These are phyloP conservation scores for Nysson spinosus DNA, from an alignment of 2,888 invertebrate species.

Conservation along the genomic window DNA sequence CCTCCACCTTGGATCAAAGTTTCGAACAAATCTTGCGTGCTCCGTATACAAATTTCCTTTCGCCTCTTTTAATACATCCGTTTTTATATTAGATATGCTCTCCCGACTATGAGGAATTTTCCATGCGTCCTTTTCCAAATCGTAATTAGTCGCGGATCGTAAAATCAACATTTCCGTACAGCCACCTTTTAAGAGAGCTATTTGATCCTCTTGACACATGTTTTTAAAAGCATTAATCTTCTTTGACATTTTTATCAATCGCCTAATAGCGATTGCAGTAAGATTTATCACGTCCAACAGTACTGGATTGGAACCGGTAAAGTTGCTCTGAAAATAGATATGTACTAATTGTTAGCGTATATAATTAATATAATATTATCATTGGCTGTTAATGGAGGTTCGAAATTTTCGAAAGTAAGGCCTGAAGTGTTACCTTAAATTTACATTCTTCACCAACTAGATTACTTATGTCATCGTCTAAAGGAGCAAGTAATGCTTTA, in stretches of 20 bases:
- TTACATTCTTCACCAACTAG: slow-evolving; percentile 83
- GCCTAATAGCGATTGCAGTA: slow-evolving; percentile 93
- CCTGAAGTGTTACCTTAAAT: slow-evolving; percentile 79
- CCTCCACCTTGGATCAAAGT: slow-evolving; percentile 91
- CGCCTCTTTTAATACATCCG: slow-evolving; percentile 93
- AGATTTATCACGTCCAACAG: slow-evolving; percentile 92
- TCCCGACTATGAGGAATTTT: slow-evolving; percentile 90
- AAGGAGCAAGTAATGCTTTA: slow-evolving; percentile 89
- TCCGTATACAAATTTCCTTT: slow-evolving; percentile 93
- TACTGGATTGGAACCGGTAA: slow-evolving; percentile 81
- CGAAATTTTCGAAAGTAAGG: no score
- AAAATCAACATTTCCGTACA: slow-evolving; percentile 98
- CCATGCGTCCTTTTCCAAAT: slow-evolving; percentile 93
- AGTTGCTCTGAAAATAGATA: slow-evolving; percentile 63
- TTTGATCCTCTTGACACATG: slow-evolving; percentile 96
- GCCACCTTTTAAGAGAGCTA: slow-evolving; percentile 92
- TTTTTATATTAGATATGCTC: slow-evolving; percentile 87
- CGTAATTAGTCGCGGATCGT: slow-evolving; percentile 94
- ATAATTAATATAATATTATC: background rate
- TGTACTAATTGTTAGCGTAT: background rate
- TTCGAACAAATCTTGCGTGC: slow-evolving; percentile 90
- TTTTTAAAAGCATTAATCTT: slow-evolving; percentile 93
- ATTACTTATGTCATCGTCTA: slow-evolving; percentile 88
- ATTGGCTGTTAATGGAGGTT: no score
- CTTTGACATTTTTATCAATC: slow-evolving; percentile 91